Evolutionary conservation across 2,113 vertebrate genomes (phyloP).

Genomic region (Chauna torquata): DNA sequence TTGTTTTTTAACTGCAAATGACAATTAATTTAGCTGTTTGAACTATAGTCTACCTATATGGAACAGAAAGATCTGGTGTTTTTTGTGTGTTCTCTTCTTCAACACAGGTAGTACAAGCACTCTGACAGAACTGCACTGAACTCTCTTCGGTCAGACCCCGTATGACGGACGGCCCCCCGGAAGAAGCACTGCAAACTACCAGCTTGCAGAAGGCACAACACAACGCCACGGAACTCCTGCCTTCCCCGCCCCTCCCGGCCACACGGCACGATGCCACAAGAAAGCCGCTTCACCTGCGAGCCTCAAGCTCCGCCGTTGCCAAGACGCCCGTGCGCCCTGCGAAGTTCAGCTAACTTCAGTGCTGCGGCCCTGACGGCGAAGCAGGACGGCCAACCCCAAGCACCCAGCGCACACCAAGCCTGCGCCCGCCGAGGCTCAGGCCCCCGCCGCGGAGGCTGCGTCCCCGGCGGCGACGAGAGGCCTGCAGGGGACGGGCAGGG

Average conservation of each 20-base stretch:
- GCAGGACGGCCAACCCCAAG: background rate
- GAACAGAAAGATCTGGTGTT: background rate
- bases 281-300: too few species aligned
- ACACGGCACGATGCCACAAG: too few species aligned
- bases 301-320: too few species aligned
- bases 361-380: too few species aligned
- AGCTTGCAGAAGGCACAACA: too few species aligned
- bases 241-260: rapidly evolving
- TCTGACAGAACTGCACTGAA: background rate
- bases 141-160: rapidly evolving
- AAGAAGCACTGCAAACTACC: background rate
- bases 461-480: too few species aligned
- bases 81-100: rapidly evolving
- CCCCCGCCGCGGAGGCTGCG: too few species aligned
- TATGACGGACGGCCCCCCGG: background rate
- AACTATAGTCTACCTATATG: rapidly evolving
- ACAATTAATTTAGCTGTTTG: rapidly evolving
- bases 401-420: background rate
- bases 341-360: too few species aligned
- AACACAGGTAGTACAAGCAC: rapidly evolving
- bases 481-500: too few species aligned
- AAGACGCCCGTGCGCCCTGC: too few species aligned
- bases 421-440: too few species aligned
- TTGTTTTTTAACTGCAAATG: rapidly evolving
- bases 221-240: background rate